phyloP scores from a whole-genome alignment of 1,140 invertebrate genomes.

The Drosophila sproati region DNA sequence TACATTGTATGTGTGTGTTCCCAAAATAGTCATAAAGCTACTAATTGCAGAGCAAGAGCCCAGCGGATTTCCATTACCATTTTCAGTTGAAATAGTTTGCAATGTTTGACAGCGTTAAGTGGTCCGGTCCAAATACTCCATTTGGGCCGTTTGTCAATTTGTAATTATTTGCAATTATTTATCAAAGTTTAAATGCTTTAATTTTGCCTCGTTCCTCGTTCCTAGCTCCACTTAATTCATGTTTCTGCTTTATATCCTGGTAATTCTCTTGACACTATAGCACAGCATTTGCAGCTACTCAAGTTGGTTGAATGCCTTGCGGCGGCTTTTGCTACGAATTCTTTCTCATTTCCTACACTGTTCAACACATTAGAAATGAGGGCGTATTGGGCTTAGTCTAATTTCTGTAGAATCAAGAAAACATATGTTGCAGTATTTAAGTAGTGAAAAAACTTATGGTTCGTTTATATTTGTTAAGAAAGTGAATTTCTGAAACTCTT shows the following conservation, averaged over 20 bases:
- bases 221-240: slow-evolving; percentile 30
- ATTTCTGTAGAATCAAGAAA: no score
- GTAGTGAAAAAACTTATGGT: no score
- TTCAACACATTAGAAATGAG: neutral
- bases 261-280: slow-evolving; percentile 33
- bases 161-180: slow-evolving; percentile 59
- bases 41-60: slow-evolving; percentile 26
- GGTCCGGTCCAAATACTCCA: slow-evolving; percentile 27
- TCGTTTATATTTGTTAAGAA: no score
- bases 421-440: no score
- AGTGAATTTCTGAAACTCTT: no score
- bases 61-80: slow-evolving; percentile 36
- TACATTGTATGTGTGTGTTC: slow-evolving; percentile 24
- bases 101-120: slow-evolving; percentile 38
- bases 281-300: slow-evolving; percentile 72
- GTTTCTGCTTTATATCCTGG: slow-evolving; percentile 19
- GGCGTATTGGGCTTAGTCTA: no score
- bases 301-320: slow-evolving; percentile 70
- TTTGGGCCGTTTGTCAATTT: neutral
- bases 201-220: slow-evolving; percentile 47
- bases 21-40: slow-evolving; percentile 71
- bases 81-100: slow-evolving; percentile 67
- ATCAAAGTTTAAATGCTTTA: slow-evolving; percentile 60
- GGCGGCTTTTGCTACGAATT: slow-evolving; percentile 57
- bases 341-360: neutral